Conservation (phyloP, 2,888 invertebrate species). For the Heteromyza rotundicornis region DNA sequence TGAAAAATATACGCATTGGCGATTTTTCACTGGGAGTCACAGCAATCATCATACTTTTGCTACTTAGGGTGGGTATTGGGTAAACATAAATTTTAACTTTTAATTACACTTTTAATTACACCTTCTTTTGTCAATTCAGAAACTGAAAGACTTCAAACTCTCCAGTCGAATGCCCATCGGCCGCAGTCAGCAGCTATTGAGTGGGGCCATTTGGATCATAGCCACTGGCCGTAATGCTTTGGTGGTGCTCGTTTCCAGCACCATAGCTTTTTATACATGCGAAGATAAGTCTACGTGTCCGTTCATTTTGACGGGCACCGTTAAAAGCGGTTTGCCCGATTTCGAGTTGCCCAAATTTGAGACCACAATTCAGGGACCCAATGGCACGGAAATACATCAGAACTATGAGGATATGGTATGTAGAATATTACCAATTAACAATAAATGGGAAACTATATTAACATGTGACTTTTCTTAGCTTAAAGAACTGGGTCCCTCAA, state of each 20-base stretch:
- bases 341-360: constrained; percentile 75
- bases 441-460: too few species aligned
- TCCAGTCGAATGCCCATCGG: constrained; percentile 31
- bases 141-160: constrained; percentile 46
- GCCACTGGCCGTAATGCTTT: constrained; percentile 86
- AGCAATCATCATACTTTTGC: constrained; percentile 76
- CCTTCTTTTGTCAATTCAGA: constrained; percentile 31
- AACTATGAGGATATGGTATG: constrained; percentile 55
- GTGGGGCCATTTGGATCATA: constrained; percentile 75
- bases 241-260: constrained; percentile 69
- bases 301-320: constrained; percentile 77
- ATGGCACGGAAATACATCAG: constrained; percentile 50
- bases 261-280: constrained; percentile 72
- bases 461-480: constrained; percentile 61
- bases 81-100: neutral
- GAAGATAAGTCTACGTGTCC: constrained; percentile 61
- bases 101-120: neutral
- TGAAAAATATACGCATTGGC: constrained; percentile 71
- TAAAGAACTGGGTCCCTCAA: constrained; percentile 81
- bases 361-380: constrained; percentile 63
- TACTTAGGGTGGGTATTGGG: constrained; percentile 74
- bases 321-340: constrained; percentile 72
- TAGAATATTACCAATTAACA: neutral
- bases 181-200: constrained; percentile 59
- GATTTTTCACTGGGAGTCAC: constrained; percentile 76